Base-by-base conservation (phyloP, 2,888 invertebrate species). In the Stenchaetothrips biformis region DNA sequence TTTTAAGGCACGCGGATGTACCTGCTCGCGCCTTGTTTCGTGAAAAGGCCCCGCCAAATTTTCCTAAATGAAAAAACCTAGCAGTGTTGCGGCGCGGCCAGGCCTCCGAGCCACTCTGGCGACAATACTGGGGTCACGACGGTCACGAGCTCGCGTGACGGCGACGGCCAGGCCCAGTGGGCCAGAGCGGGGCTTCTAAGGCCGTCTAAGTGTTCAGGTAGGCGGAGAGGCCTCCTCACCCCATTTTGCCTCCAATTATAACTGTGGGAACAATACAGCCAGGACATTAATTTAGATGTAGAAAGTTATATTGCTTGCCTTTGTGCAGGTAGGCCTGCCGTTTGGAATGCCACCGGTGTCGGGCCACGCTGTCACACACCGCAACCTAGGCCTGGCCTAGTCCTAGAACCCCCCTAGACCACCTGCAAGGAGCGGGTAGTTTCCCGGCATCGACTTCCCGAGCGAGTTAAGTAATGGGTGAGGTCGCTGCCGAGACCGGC, bases 251-350 rank as follows among this genome's bases (percentile, higher is more conserved):
- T 7, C 67, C 67, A 74, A 74, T 74, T 74, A 74, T 74, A 74
- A 74, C 67, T 74, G 67, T 25, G 67, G 67, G 67, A 25, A 74
- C 67, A 74, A 74, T 74, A 74, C 67, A n/a, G 25, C 67, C 25
- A 4, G 9, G 67, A 74, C 67, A 74, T 74, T 74, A 74, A 74
- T 74, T 74, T 74, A 74, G 67, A 74, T 25, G 67, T 21, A 11
- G 67, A 74, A 74, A 74, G 67, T 74, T 74, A 74, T 74, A 74
- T 74, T 74, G 67, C 67, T 21, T 74, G 16, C 13, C 67, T 25
- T 74, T 74, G 37, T 37, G 37, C 37, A 4, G 37, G 37, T 4
- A 4, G 2, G 37, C 37, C 37, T 37, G 37, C 37, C 25, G 67
- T 74, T 21, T 25, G 67, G 21, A 25, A 25, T 21, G 25, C 25